These are phyloP conservation scores for Semaprochilodus insignis DNA, from an alignment of 2,797 vertebrate species.

Conservation along the genomic window DNA sequence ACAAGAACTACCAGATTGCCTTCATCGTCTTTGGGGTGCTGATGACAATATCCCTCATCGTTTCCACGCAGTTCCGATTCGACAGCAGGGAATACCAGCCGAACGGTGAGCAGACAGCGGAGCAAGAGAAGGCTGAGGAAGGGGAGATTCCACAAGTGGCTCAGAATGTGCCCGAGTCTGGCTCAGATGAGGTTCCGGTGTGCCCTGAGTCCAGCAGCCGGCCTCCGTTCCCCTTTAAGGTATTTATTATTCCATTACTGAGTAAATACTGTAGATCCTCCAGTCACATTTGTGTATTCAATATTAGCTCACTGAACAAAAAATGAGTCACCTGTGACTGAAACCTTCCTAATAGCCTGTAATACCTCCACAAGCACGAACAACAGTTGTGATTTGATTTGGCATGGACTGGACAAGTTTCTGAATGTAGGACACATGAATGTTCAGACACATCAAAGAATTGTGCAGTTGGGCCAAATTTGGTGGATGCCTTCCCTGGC, in stretches of 20 bases:
- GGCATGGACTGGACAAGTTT: no score
- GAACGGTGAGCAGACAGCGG: background rate
- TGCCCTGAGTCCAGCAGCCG: rapidly evolving
- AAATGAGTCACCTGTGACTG: no score
- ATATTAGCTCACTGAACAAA: no score
- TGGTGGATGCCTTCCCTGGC: no score
- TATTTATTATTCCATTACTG: background rate
- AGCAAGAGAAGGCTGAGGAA: constrained; percentile 46
- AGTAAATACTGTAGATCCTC: no score
- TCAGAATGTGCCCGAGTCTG: constrained; percentile 70
- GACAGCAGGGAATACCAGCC: constrained; percentile 59
- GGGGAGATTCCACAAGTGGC: constrained; percentile 44
- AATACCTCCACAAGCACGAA: no score
- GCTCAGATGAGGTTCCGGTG: constrained; percentile 72
- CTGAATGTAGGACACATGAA: no score
- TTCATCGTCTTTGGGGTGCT: constrained; percentile 95
- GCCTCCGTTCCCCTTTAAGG: constrained; percentile 70
- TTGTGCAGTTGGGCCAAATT: no score
- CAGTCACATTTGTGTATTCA: no score
- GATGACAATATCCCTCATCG: constrained; percentile 89
- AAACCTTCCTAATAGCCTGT: no score
- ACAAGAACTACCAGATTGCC: constrained; percentile 92
- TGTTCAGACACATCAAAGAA: no score
- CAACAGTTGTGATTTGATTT: no score
- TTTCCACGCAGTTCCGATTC: constrained; percentile 95